Conservation (phyloP, 1,140 invertebrate species). For the Drosophila busckii region DNA sequence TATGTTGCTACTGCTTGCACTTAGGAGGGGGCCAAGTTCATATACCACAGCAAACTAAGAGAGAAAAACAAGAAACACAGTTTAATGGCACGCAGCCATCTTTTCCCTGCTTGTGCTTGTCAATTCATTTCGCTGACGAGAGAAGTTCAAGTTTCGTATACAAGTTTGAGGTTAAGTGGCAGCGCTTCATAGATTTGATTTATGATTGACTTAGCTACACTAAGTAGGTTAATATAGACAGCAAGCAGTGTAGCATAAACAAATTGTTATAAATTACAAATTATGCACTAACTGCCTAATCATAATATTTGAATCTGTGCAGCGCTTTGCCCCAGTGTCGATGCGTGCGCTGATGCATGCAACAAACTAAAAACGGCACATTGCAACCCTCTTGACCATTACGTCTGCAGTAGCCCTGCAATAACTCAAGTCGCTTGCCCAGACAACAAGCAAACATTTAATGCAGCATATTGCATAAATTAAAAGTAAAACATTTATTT, state of each 20-base stretch:
- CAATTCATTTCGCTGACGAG: slow-evolving; percentile 53
- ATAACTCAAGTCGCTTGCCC: slow-evolving; percentile 55
- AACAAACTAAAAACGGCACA: too few relatives aligned
- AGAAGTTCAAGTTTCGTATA: slow-evolving; percentile 54
- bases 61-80: slow-evolving; percentile 6
- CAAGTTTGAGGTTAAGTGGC: slow-evolving; percentile 54
- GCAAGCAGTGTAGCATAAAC: too few relatives aligned
- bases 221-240: too few relatives aligned
- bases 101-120: slow-evolving; percentile 31
- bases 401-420: too few relatives aligned
- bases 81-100: slow-evolving; percentile 67
- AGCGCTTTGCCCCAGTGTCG: too few relatives aligned
- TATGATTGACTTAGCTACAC: too few relatives aligned
- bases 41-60: slow-evolving; percentile 50
- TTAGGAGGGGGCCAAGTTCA: slow-evolving; percentile 47
- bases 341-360: too few relatives aligned
- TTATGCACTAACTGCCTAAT: too few relatives aligned
- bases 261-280: too few relatives aligned
- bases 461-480: slow-evolving; percentile 55
- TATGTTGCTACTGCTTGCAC: not conserved
- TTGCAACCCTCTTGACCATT: too few relatives aligned
- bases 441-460: slow-evolving; percentile 52
- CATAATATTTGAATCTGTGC: too few relatives aligned
- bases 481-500: slow-evolving; percentile 46
- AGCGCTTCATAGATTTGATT: slow-evolving; percentile 15